phyloP scores from a whole-genome alignment of 2,797 vertebrate species.

The Arnoldichthys spilopterus region DNA sequence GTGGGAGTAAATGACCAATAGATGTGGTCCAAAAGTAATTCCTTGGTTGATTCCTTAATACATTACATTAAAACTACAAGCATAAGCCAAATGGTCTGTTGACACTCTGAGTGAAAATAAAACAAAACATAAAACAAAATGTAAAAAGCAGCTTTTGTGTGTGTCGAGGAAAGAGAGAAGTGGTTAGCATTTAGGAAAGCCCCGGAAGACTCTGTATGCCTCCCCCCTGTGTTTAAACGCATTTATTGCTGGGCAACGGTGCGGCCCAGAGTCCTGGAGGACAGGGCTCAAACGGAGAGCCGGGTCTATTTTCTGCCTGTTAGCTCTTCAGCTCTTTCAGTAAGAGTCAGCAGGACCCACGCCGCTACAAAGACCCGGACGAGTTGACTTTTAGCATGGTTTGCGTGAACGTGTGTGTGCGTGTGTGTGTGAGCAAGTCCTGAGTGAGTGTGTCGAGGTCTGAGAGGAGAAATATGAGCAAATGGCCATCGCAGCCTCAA shows the following conservation, averaged over 20 bases:
- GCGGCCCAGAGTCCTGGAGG: constrained; percentile 39
- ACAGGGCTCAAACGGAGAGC: constrained; percentile 60
- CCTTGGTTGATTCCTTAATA: too few relatives aligned
- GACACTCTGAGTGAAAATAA: too few relatives aligned
- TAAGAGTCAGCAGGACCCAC: constrained; percentile 59
- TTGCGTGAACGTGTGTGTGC: constrained; percentile 2
- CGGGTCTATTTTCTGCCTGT: constrained; percentile 80
- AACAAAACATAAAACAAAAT: too few relatives aligned
- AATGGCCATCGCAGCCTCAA: constrained; percentile 50
- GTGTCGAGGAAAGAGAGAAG: constrained; percentile 34
- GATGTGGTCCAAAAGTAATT: too few relatives aligned
- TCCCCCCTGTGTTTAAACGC: constrained; percentile 56
- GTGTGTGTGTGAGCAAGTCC: background rate
- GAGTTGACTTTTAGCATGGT: constrained; percentile 49
- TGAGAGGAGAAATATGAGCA: constrained; percentile 50
- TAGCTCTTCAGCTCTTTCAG: constrained; percentile 60
- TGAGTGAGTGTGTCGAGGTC: constrained; percentile 40
- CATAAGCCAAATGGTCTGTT: too few relatives aligned
- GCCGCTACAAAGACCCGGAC: constrained; percentile 50
- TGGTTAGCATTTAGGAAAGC: constrained; percentile 57
- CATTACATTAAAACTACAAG: too few relatives aligned
- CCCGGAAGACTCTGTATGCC: constrained; percentile 38
- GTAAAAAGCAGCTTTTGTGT: too few relatives aligned
- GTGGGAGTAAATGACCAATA: too few relatives aligned
- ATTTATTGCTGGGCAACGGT: constrained; percentile 50